Conservation (phyloP, 2,797 vertebrate genomes). For the Sebastes cheni region DNA sequence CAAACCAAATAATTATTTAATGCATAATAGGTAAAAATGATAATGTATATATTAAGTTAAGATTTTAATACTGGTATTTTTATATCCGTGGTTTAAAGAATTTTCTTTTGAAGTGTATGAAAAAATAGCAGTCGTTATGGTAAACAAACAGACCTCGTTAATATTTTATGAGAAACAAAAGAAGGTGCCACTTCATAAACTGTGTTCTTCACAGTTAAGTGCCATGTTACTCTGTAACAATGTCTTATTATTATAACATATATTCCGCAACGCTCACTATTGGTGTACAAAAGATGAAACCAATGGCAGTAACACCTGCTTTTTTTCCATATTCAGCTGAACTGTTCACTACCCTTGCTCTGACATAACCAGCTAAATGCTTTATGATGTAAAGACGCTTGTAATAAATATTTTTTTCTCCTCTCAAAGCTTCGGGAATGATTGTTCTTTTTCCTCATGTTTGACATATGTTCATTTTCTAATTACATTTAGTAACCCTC, state of each 20-base stretch:
- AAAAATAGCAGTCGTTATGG: slow-evolving; percentile 60
- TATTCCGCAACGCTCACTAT: slow-evolving; percentile 46
- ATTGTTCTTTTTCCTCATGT: neutral
- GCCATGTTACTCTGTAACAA: slow-evolving; percentile 54
- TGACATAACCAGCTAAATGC: slow-evolving; percentile 66
- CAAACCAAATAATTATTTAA: slow-evolving; percentile 95
- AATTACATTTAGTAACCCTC: neutral
- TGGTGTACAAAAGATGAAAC: slow-evolving; percentile 45
- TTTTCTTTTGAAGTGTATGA: slow-evolving; percentile 74
- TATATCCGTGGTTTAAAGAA: slow-evolving; percentile 88
- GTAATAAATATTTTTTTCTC: slow-evolving; percentile 74
- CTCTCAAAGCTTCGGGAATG: slow-evolving; percentile 29
- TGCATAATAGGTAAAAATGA: slow-evolving; percentile 87
- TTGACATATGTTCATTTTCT: neutral
- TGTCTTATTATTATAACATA: slow-evolving; percentile 27
- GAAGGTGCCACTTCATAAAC: slow-evolving; percentile 50
- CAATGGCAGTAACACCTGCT: slow-evolving; percentile 10
- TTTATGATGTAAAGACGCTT: slow-evolving; percentile 74
- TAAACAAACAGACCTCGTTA: slow-evolving; percentile 58
- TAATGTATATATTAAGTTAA: slow-evolving; percentile 98
- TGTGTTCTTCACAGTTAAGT: slow-evolving; percentile 50
- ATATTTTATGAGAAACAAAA: slow-evolving; percentile 71
- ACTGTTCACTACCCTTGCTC: slow-evolving; percentile 48
- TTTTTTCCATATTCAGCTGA: slow-evolving; percentile 53
- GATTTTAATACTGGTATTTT: slow-evolving; percentile 94